Evolutionary conservation across 2,888 invertebrate genomes (phyloP).

Genomic region (Hedya salicella): DNA sequence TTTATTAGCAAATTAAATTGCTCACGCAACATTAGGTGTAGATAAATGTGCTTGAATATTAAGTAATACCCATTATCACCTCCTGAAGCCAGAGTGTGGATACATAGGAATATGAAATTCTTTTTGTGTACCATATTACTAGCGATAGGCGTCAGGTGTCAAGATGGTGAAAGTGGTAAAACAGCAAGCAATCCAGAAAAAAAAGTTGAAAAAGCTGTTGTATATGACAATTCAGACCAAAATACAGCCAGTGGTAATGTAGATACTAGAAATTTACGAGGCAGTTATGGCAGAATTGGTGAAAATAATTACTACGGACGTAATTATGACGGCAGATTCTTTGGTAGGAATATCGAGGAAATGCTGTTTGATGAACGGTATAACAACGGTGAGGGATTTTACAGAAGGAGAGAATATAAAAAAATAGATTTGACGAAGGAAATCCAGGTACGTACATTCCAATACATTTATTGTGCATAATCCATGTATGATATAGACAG

Average conservation of each 20-base stretch:
- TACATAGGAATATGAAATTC: background rate
- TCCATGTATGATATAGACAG: too few relatives aligned
- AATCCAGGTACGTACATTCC: slow-evolving; percentile 32
- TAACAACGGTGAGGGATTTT: background rate
- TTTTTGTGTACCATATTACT: background rate
- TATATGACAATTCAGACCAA: background rate
- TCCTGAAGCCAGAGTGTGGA: too few relatives aligned
- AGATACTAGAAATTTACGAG: background rate
- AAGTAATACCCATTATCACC: too few relatives aligned
- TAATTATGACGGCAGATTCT: background rate
- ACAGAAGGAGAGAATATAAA: background rate
- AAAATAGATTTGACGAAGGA: slow-evolving; percentile 15
- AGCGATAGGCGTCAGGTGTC: slow-evolving; percentile 43
- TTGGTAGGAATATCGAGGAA: background rate
- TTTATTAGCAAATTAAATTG: too few relatives aligned
- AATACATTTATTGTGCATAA: too few relatives aligned
- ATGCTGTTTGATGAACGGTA: background rate
- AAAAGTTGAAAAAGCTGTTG: background rate
- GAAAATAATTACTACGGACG: background rate
- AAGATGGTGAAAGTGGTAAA: background rate
- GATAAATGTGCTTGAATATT: too few relatives aligned
- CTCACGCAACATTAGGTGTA: too few relatives aligned
- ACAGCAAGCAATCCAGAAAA: background rate
- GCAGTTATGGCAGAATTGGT: background rate
- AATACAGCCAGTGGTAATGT: slow-evolving; percentile 3